phyloP scores from a whole-genome alignment of 2,888 invertebrate species.

The Hirtodrosophila duncani region DNA sequence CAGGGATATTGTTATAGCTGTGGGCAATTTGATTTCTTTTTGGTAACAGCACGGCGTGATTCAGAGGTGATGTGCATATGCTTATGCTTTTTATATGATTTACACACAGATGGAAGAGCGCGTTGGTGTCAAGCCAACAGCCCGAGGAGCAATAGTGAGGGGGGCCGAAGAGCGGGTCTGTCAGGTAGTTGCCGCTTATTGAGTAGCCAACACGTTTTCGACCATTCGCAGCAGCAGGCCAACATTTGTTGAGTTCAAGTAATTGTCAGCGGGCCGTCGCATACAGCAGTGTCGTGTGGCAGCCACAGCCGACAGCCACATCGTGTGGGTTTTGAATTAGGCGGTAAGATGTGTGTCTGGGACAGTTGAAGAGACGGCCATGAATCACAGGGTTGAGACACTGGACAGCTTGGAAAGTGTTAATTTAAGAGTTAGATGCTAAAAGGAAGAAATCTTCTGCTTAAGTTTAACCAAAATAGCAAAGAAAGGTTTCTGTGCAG shows the following conservation, averaged over 20 bases:
- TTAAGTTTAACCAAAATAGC: too few species aligned
- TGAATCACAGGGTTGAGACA: conserved; percentile 29
- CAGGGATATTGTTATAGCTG: conserved; percentile 9
- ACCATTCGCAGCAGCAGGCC: conserved; percentile 1
- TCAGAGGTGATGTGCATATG: conserved; percentile 48
- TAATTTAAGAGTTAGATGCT: too few species aligned
- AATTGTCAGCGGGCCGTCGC: conserved; percentile 46
- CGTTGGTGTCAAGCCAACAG: conserved; percentile 42
- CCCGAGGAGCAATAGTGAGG: not conserved
- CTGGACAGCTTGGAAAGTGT: too few species aligned
- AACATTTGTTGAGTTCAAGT: conserved; percentile 12
- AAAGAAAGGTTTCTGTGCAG: too few species aligned
- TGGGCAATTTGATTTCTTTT: conserved; percentile 45
- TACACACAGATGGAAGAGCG: conserved; percentile 32
- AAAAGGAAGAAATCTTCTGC: too few species aligned
- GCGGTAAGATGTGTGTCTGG: conserved; percentile 33
- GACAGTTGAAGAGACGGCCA: conserved; percentile 10
- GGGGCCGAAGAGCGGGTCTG: not conserved
- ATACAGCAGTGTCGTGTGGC: conserved; percentile 8
- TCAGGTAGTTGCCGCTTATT: conserved; percentile 21
- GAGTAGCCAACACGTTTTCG: conserved; percentile 44
- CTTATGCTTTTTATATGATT: conserved; percentile 40
- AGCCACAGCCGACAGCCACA: conserved; percentile 24
- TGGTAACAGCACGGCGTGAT: conserved; percentile 53
- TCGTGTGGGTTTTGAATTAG: conserved; percentile 40